Conservation (phyloP, 2,797 vertebrate species). For the Serranus cabrilla region DNA sequence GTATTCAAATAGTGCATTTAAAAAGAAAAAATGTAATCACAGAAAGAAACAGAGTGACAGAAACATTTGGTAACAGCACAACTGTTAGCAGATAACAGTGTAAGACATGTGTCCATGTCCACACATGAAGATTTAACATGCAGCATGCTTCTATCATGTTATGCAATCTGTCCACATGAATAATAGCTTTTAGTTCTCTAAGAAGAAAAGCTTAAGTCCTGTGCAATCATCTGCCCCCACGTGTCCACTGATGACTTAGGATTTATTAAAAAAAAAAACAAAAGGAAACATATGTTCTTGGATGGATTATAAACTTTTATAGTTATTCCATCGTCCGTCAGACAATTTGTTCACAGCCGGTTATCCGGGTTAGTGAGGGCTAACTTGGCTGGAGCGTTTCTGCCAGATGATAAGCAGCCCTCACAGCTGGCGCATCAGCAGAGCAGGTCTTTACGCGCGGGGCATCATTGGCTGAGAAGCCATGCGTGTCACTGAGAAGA, state of each 20-base stretch:
- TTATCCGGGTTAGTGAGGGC: neutral
- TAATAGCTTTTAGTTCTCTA: neutral
- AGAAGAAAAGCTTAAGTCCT: neutral
- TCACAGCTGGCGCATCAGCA: conserved; percentile 61
- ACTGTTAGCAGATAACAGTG: neutral
- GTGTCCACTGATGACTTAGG: neutral
- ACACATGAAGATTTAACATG: neutral
- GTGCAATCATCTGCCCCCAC: neutral
- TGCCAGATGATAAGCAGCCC: conserved; percentile 30
- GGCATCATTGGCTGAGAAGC: conserved; percentile 64
- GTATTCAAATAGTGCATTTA: no score
- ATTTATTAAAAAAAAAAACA: neutral
- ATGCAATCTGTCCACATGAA: conserved; percentile 22
- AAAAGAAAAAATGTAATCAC: no score
- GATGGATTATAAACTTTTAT: neutral
- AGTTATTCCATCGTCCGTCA: neutral
- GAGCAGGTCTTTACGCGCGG: conserved; percentile 55
- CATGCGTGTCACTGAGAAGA: conserved; percentile 50
- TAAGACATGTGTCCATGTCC: neutral
- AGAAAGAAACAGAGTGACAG: neutral
- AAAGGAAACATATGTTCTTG: neutral
- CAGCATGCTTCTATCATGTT: conserved; percentile 15
- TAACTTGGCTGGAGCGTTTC: conserved; percentile 19
- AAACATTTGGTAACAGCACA: no score
- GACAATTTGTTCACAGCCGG: neutral